Evolutionary conservation across 2,797 vertebrate species (phyloP).

Genomic region (Parauchenoglanis ngamensis): DNA sequence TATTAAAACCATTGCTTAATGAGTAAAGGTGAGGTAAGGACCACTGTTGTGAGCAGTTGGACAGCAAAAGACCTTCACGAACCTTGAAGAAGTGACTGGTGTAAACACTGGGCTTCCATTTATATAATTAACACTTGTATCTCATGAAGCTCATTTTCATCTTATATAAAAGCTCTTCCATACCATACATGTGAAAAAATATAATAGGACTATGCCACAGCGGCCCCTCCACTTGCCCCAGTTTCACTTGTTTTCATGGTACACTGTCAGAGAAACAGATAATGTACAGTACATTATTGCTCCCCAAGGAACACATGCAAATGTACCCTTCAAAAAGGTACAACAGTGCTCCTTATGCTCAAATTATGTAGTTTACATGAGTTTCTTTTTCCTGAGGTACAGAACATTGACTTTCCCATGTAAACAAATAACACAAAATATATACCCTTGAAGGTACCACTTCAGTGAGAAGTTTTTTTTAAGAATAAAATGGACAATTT

Average conservation of each 20-base stretch:
- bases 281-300: conserved; percentile 2
- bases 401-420: background rate
- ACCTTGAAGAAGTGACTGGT: background rate
- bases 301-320: conserved; percentile 7
- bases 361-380: background rate
- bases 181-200: background rate
- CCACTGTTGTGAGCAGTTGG: background rate
- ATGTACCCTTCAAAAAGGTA: background rate
- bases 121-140: background rate
- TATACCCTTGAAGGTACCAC: too few relatives aligned
- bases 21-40: background rate
- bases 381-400: background rate
- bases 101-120: background rate
- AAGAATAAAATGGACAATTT: background rate
- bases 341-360: background rate
- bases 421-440: background rate
- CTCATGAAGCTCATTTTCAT: background rate
- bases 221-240: conserved; percentile 1
- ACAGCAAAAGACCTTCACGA: background rate
- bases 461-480: background rate
- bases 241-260: conserved; percentile 10
- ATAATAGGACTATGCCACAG: background rate
- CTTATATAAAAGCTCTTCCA: background rate
- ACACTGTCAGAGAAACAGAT: background rate
- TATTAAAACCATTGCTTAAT: background rate